Evolutionary conservation across 2,888 invertebrate species (phyloP).

Genomic region (Hirudinaria manillensis): DNA sequence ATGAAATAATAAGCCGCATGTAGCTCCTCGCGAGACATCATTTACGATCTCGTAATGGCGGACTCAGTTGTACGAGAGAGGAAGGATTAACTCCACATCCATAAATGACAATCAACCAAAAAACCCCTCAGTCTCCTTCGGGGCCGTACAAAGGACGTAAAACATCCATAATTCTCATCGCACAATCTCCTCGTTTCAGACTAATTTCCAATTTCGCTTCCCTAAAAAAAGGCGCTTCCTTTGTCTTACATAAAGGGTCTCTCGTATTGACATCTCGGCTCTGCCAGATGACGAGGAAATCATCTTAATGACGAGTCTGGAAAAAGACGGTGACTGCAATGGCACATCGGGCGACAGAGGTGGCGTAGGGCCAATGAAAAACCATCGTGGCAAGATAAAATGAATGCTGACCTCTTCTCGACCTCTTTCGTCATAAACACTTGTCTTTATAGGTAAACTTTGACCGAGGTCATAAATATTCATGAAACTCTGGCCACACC

Average conservation of each 20-base stretch:
- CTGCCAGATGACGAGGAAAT: too few relatives aligned
- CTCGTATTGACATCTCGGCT: too few relatives aligned
- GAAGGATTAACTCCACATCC: neutral
- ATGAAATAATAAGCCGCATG: too few relatives aligned
- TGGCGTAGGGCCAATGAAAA: neutral
- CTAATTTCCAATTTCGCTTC: neutral
- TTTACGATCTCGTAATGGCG: too few relatives aligned
- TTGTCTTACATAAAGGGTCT: too few relatives aligned
- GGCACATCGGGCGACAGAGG: too few relatives aligned
- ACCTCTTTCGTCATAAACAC: slow-evolving; percentile 26
- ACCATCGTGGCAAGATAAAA: slow-evolving; percentile 12
- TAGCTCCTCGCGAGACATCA: too few relatives aligned
- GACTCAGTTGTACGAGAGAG: neutral
- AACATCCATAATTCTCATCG: slow-evolving; percentile 2
- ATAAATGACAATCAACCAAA: neutral
- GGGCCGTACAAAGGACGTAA: neutral
- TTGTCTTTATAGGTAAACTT: slow-evolving; percentile 22
- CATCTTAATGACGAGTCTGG: too few relatives aligned
- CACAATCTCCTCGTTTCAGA: neutral
- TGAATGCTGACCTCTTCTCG: slow-evolving; percentile 10
- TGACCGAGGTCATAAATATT: slow-evolving; percentile 8
- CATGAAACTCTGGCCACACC: too few relatives aligned
- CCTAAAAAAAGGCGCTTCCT: too few relatives aligned
- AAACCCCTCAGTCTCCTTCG: neutral
- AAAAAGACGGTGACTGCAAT: too few relatives aligned